A percentile compares a stretch with the other conserved stretches of the same genome.
Conservation (phyloP, 2,113 vertebrate species). For the Microtus oregoni region DNA sequence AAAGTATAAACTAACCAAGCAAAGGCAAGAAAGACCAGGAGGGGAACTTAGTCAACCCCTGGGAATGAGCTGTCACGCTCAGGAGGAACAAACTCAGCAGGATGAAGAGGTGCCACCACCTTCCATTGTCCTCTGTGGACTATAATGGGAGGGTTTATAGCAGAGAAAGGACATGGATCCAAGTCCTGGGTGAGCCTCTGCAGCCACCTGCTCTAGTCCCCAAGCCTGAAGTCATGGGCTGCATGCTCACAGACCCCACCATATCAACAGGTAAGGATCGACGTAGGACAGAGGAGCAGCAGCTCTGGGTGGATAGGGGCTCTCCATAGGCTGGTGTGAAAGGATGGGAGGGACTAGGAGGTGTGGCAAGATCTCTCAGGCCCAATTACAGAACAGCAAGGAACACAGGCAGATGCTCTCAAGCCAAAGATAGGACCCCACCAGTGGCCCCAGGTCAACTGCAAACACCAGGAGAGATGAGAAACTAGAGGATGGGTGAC, state of each 20-base stretch:
- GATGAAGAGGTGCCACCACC: background rate
- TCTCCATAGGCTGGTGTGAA: background rate
- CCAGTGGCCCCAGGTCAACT: background rate
- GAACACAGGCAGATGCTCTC: background rate
- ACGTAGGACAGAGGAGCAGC: accelerated
- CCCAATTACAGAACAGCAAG: background rate
- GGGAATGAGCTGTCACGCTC: background rate
- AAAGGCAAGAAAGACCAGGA: background rate
- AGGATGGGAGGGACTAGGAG: background rate
- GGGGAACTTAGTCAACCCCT: background rate
- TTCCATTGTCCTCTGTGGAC: background rate
- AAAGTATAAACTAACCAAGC: background rate
- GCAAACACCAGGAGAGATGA: no score
- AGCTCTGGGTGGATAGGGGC: no score
- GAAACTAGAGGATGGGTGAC: background rate
- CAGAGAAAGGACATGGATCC: no score
- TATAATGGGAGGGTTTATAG: accelerated
- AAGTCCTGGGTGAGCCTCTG: background rate
- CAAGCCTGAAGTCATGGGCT: background rate
- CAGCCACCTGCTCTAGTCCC: background rate
- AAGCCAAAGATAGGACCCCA: background rate
- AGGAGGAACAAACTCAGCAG: background rate
- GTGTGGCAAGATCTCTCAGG: background rate
- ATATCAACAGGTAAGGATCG: no score
- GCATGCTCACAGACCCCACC: accelerated